These are phyloP conservation scores for Mormyrus hasselquistii DNA, from an alignment of 2,797 vertebrate species.

Conservation along the genomic window DNA sequence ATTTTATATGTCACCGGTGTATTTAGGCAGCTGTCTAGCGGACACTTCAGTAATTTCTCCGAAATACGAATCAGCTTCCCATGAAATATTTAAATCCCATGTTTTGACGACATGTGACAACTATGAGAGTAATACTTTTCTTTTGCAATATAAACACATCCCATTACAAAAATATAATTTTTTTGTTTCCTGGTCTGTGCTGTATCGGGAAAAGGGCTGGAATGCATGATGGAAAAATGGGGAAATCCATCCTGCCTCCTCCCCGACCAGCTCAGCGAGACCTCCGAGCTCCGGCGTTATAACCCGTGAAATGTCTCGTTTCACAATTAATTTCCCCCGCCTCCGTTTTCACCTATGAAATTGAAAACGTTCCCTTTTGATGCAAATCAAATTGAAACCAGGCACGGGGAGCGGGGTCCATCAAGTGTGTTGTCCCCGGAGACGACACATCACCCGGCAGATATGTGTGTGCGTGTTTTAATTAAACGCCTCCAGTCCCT, in stretches of 20 bases:
- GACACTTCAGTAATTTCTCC: not conserved
- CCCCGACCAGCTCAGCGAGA: not conserved
- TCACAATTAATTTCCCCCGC: not conserved
- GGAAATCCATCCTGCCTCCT: not conserved
- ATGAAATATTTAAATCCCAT: not conserved
- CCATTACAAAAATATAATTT: not conserved
- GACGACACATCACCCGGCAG: not conserved
- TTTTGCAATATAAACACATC: not conserved
- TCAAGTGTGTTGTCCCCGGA: not conserved
- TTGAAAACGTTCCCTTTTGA: slow-evolving; percentile 10
- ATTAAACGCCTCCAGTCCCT: not conserved
- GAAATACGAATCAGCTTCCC: not conserved
- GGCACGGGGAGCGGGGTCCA: not conserved
- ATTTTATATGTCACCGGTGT: not conserved
- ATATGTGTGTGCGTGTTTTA: not conserved
- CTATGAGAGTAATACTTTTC: not conserved
- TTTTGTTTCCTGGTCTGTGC: not conserved
- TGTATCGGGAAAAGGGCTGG: not conserved
- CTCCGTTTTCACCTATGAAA: slow-evolving; percentile 16
- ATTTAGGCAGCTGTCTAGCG: not conserved
- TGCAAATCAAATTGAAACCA: not conserved
- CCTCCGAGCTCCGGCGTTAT: not conserved
- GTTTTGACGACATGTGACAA: not conserved
- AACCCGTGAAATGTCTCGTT: slow-evolving; percentile 4
- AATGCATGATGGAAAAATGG: not conserved